Evolutionary conservation across 2,113 vertebrate species (phyloP), one percentile per base, ranked within the genome.

Genomic region (Mastomys coucha): DNA sequence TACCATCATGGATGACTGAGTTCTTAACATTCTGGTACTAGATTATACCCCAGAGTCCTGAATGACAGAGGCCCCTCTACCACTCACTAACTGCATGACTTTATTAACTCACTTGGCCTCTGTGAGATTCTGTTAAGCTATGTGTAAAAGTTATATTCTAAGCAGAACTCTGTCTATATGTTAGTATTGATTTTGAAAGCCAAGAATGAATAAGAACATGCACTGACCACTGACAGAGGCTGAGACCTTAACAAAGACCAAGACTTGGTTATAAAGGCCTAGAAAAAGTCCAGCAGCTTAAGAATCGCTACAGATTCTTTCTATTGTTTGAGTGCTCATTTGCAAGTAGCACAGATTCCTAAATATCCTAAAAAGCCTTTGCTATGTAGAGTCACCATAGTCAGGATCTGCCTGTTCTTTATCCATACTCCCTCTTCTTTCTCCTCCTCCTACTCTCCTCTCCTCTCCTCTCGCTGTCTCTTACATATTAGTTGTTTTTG

Each of bases 1-100:
- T 33, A 89, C 60, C 93, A 72, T 6, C 19, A 78, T 86, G 22
- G 78, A 89, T 93, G 88, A 69, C 87, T 93, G 88, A 49, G 78
- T 12, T 88, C 82, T 76, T 65, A 3, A 36, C 22, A 12, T 63
- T 82, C 60, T 63, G 39, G 11, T 53, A 69, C 49, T 84, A 7
- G 75, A 28, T 60, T 78, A 42, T 11, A 69, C 11, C 24, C 65
- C 53, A 39, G 45, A 94, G n/a, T 26, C 31, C 42, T 36, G 65
- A 80, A 63, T 80, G 69, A 14, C 7, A 51, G 24, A 3, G 17
- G 22, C 22, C 85, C 72, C 36, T 80, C 53, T 80, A 42, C 42
- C 63, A 82, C 17, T 42, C 3, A 65, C 51, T 87, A 69, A 87
- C 65, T 87, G 45, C 42, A 31, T 45, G 20, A 69, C 58, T 76